Base-by-base conservation (phyloP, 2,113 vertebrate genomes). In the Cryptomyrus ogoouensis region DNA sequence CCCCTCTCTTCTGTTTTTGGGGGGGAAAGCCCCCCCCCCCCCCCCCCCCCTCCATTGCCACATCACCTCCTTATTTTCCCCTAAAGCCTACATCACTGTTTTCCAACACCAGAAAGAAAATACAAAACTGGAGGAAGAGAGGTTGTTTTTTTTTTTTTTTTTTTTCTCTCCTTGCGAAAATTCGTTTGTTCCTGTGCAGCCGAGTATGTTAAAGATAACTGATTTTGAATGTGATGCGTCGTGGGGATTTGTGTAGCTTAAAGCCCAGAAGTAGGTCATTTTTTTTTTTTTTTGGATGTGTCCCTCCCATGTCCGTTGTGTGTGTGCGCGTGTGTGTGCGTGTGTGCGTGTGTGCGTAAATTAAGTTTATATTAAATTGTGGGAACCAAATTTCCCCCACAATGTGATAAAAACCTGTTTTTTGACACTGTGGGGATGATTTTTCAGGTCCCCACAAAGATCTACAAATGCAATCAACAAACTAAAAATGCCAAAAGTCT, bases 191-290 rank as follows among this genome's bases (percentile, higher is more conserved):
- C 44, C 46, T 66, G 46, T 88, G 89, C 88, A 47, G 87, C 17
- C 5, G 12, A 66, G 90, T 47, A 62, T 87, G 83, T 52, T 44
- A 84, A 89, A 91, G 88, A 62, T 56, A 83, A 83, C 88, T 90
- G 70, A 70, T 89, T 91, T 56, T 88, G 87, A 89, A 90, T 84
- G 89, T 90, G 74, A 91, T 90, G 89, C 44, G 58, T 92, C 49
- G 86, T 91, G 89, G 83, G 88, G 85, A 89, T 91, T 90, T 91
- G 35, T 35, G 77, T 52, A 83, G 77, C 52, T 56, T 42, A 58
- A 84, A n/a, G 49, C 17, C 42, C 52, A 87, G 91, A 93, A 93
- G 90, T 93, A 89, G 92, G 92, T 93, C 92, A 93, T 88, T 86
- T 89, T 89, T 91, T 39, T 39, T 17, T 88, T 89, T 89, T 88